A percentile compares a stretch with the other conserved stretches of the same genome.
Evolutionary conservation across 2,113 vertebrate species (phyloP).

Genomic region (Elanus axillaris): DNA sequence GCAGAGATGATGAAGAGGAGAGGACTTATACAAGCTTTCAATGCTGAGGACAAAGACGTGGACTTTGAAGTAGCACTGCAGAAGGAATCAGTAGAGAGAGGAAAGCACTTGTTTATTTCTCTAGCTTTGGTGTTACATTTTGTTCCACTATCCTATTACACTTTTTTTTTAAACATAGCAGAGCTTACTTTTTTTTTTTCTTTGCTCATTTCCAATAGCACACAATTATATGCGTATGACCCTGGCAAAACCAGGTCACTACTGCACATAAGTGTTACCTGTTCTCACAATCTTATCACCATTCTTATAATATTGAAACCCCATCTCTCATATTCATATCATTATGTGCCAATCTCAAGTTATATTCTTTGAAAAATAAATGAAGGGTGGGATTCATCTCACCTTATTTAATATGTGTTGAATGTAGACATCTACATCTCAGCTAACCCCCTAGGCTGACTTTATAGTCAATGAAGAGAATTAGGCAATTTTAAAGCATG

Average conservation of each 20-base stretch:
- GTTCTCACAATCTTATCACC: background rate
- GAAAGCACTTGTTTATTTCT: background rate
- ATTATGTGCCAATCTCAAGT: background rate
- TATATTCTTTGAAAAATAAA: slow-evolving; percentile 38
- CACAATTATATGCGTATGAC: background rate
- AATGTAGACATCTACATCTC: slow-evolving; percentile 7
- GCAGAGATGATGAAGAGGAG: background rate
- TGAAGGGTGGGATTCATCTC: slow-evolving; percentile 23
- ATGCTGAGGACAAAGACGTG: background rate
- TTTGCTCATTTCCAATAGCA: background rate
- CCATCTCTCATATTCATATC: background rate
- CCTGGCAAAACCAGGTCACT: background rate
- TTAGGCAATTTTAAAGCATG: slow-evolving; percentile 9
- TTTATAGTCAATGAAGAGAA: slow-evolving; percentile 13
- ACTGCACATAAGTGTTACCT: background rate
- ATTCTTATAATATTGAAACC: background rate
- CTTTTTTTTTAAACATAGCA: background rate
- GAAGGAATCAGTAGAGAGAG: background rate
- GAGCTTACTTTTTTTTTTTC: background rate
- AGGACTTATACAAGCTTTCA: background rate
- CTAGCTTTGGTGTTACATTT: background rate
- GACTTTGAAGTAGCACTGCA: background rate
- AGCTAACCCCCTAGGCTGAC: slow-evolving; percentile 10
- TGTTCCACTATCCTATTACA: background rate
- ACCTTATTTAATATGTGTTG: slow-evolving; percentile 22